Evolutionary conservation across 2,888 invertebrate genomes (phyloP).

Genomic region (Zelleria hepariella): DNA sequence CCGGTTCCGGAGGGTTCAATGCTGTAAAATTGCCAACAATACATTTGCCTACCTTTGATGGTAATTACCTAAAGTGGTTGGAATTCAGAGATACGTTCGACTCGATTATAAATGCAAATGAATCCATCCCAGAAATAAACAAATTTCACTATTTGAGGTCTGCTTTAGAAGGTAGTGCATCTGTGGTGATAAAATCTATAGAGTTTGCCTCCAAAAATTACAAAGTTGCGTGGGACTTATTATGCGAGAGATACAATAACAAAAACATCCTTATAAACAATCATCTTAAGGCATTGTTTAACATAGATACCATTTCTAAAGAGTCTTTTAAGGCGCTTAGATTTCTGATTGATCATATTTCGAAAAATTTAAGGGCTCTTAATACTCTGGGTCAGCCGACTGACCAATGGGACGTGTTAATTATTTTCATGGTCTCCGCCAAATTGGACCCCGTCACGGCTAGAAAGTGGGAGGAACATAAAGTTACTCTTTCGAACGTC

Average conservation of each 20-base stretch:
- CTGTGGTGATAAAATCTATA: constrained; percentile 12
- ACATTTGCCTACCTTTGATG: constrained; percentile 15
- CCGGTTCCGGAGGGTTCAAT: not conserved
- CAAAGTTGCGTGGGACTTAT: constrained; percentile 12
- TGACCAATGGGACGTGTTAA: constrained; percentile 4
- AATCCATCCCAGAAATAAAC: constrained; percentile 14
- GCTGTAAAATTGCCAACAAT: not conserved
- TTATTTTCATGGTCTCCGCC: not conserved
- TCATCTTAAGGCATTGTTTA: constrained; percentile 11
- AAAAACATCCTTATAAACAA: constrained; percentile 11
- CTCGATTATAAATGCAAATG: constrained; percentile 15
- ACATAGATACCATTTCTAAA: not conserved
- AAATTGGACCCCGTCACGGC: not conserved
- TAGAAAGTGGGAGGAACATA: not conserved
- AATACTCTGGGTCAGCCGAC: not conserved
- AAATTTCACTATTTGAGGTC: constrained; percentile 19
- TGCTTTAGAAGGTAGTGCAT: constrained; percentile 14
- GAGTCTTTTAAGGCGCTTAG: constrained; percentile 7
- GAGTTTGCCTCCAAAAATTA: constrained; percentile 13
- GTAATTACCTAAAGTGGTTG: constrained; percentile 15
- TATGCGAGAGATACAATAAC: constrained; percentile 12
- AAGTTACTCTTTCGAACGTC: not conserved
- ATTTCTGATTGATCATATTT: constrained; percentile 5
- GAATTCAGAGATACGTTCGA: constrained; percentile 17
- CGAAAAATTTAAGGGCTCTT: constrained; percentile 6